These are phyloP conservation scores for Desmodus rotundus DNA, from an alignment of 2,113 vertebrate genomes.

Conservation along the genomic window DNA sequence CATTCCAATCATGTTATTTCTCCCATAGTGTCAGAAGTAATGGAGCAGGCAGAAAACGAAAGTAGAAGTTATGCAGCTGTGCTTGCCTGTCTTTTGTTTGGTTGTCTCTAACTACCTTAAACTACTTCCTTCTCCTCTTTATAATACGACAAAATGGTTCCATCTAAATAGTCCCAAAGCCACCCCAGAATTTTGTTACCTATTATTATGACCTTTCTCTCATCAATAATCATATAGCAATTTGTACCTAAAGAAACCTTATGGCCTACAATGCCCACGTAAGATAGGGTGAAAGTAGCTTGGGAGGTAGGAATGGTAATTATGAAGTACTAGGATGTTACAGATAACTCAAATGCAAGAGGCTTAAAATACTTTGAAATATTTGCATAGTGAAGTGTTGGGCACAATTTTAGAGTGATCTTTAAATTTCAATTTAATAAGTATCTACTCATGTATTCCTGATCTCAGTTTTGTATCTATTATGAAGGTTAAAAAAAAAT, in stretches of 20 bases:
- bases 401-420: slow-evolving; percentile 38
- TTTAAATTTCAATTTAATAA: slow-evolving; percentile 55
- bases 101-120: slow-evolving; percentile 85
- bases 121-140: slow-evolving; percentile 85
- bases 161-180: slow-evolving; percentile 82
- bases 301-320: slow-evolving; percentile 68
- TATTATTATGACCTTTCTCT: slow-evolving; percentile 86
- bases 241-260: slow-evolving; percentile 84
- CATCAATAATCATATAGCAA: slow-evolving; percentile 85
- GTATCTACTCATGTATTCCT: not conserved
- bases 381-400: slow-evolving; percentile 60
- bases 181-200: slow-evolving; percentile 82
- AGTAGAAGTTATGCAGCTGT: slow-evolving; percentile 81
- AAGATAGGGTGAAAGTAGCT: slow-evolving; percentile 73
- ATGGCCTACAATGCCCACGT: slow-evolving; percentile 76
- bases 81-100: slow-evolving; percentile 84
- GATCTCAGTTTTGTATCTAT: not conserved
- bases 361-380: slow-evolving; percentile 63
- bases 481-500: not conserved
- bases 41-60: slow-evolving; percentile 86
- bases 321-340: slow-evolving; percentile 73
- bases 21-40: slow-evolving; percentile 82
- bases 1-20: slow-evolving; percentile 85
- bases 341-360: slow-evolving; percentile 58
- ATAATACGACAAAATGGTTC: slow-evolving; percentile 83